Base-by-base conservation (phyloP, 1,140 invertebrate genomes). In the Heliconius melpomene region DNA sequence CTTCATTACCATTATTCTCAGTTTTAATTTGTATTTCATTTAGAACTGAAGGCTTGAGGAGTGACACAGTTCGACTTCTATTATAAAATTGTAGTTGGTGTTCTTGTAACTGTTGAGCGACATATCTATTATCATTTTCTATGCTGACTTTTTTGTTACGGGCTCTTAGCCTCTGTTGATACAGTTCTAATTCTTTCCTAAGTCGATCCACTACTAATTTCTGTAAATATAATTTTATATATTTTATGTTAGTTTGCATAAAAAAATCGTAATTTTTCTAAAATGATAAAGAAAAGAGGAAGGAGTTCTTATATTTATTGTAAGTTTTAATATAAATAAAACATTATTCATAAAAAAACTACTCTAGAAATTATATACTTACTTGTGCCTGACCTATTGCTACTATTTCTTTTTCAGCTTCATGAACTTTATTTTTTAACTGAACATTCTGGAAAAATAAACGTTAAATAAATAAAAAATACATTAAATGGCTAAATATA, bases 381-480 rank as follows among this genome's bases (percentile, higher is more conserved):
- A 95, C 95, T 91, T 96, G 95, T 81, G 90, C 90, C 80, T 94
- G 90, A 46, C 95, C 95, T 81, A 95, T 94, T 16, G 89, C 82
- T 77, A 95, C 90, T 78, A 96, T 95, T 80, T 95, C 92, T 84
- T 95, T 93, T 88, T 96, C 95, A 72, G 94, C 94, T 83, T 95
- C 93, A 87, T 91, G 92, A 20, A 96, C 93, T 89, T 95, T 94
- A 77, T 90, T 87, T 87, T 94, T 94, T 2, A 95, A 80, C 66
- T 93, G 88, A 8, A 84, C 79, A 85, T 95, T 94, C 95, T 95
- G 89, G 75, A 93, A 93, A 82, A 77, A 75, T 36, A 83, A 84
- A 81, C 9, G 8, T 23, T 13, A 60, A 20, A 23, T 23, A 60
- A 23, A 60, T 60, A 13, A 26, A 23, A 60, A 60, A 11, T 3